phyloP scores from a whole-genome alignment of 2,888 invertebrate genomes.

The Ptilodon capucinus region DNA sequence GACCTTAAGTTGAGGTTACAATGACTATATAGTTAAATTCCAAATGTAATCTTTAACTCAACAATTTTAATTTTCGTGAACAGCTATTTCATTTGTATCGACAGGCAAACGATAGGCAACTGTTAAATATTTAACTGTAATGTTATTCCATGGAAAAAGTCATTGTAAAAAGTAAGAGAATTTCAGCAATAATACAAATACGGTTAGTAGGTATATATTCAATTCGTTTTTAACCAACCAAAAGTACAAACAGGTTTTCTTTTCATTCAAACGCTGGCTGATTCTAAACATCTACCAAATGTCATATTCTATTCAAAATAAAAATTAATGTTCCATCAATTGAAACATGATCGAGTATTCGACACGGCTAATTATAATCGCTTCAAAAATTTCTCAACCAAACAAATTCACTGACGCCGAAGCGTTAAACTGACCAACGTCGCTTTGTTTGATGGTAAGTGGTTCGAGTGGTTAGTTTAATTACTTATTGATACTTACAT shows the following conservation, averaged over 20 bases:
- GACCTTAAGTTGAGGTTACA: no score
- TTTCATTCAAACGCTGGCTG: not conserved
- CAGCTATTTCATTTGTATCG: no score
- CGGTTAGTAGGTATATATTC: no score
- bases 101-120: no score
- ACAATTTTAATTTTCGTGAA: no score
- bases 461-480: constrained; percentile 51
- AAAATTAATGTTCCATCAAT: constrained; percentile 22
- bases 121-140: no score
- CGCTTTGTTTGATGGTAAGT: constrained; percentile 43
- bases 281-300: not conserved
- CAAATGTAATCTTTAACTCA: no score
- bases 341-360: constrained; percentile 33
- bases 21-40: no score
- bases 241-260: not conserved
- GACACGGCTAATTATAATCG: constrained; percentile 30
- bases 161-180: no score
- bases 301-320: constrained; percentile 13
- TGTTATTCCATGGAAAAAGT: no score
- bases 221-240: no score
- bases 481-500: constrained; percentile 49
- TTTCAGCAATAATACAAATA: no score
- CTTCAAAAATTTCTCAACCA: constrained; percentile 29
- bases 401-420: constrained; percentile 28
- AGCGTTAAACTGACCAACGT: constrained; percentile 31